Base-by-base conservation (phyloP, 2,113 vertebrate species). In the Etheostoma spectabile region DNA sequence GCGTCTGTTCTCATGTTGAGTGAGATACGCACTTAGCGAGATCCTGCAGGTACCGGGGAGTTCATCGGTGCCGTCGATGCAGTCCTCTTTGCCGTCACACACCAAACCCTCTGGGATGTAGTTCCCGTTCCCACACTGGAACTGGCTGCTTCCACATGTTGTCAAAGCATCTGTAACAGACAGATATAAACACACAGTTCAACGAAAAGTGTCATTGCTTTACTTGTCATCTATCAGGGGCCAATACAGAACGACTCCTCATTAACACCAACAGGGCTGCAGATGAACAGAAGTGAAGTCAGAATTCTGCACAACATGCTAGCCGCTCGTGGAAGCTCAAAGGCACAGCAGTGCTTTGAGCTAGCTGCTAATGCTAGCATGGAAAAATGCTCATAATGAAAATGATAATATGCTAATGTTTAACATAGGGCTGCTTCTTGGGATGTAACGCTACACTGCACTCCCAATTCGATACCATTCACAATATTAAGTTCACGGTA, bases 41-140 rank as follows among this genome's bases (percentile, higher is more conserved):
- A n/a, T n/a, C n/a, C n/a, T 61, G 93, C 97, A 98, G 1, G 92
- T 93, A 15, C 92, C 94, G 0, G 76, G 82, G n/a, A 94, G 92
- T 77, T 98, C 97, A 10, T 98, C 97, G 0, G 96, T 96, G 62
- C 94, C 95, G 0, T 98, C 97, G 0, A 69, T 74, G 30, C 97
- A 98, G 86, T 98, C 97, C 0, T 97, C 77, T 0, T 55, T 76
- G 30, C 95, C 96, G 0, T 98, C 97, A 6, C 97, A 98, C 8
- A 95, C 86, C 97, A 97, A 98, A 27, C 92, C 86, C 48, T 24
- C 18, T 2, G 95, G 86, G 79, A 98, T 94, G 75, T 96, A 98
- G 6, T 77, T 92, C 15, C 96, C 96, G 0, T 96, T 95, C 1
- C 59, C 90, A 57, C 97, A 98, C 79, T 88, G 92, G 88, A 97